Percentiles rank a stretch among this genome's conserved stretches.
Conservation (phyloP, 2,113 vertebrate species). For the Tyto alba region DNA sequence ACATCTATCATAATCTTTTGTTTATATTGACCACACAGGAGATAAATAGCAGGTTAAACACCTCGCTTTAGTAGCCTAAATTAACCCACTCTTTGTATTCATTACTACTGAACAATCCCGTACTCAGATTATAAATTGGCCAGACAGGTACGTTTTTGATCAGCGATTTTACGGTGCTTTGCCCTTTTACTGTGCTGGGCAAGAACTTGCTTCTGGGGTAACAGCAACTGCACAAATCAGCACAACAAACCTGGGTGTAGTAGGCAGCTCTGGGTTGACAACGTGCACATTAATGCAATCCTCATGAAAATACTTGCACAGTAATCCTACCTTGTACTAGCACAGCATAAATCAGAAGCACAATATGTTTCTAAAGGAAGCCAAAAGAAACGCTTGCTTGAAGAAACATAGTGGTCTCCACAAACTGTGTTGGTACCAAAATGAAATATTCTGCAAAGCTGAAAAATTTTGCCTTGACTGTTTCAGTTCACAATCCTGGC, state of each 20-base stretch:
- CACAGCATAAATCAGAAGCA: neutral
- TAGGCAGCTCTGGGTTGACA: neutral
- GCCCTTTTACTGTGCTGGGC: neutral
- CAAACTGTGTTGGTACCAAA: neutral
- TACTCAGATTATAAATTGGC: neutral
- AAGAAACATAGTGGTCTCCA: neutral
- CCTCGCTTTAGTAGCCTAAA: neutral
- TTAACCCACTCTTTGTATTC: neutral
- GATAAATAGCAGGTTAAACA: neutral
- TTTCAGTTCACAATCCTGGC: neutral
- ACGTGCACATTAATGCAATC: neutral
- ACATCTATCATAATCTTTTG: neutral
- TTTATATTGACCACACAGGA: neutral
- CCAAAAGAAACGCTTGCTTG: neutral
- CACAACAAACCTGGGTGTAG: neutral
- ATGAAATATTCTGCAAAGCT: neutral
- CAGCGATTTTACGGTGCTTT: neutral
- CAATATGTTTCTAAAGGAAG: neutral
- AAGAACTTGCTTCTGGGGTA: neutral
- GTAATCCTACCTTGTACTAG: neutral
- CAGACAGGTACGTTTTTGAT: neutral
- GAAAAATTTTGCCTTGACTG: neutral
- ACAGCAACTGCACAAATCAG: neutral
- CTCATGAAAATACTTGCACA: neutral
- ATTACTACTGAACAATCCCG: neutral